These are phyloP conservation scores for Hassar affinis DNA, from an alignment of 2,113 vertebrate species.

Conservation along the genomic window DNA sequence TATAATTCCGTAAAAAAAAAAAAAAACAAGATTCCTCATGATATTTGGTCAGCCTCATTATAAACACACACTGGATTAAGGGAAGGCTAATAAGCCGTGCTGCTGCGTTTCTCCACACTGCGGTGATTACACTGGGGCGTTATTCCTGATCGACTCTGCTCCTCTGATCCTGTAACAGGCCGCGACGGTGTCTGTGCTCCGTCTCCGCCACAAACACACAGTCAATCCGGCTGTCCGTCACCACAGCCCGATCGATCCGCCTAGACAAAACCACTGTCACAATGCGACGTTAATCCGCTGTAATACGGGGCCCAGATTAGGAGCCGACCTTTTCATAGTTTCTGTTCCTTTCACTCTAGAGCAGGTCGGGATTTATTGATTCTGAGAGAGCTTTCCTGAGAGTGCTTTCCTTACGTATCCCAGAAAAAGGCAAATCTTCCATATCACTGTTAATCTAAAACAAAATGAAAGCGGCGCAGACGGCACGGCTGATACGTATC, in stretches of 20 bases:
- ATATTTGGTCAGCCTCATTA: background rate
- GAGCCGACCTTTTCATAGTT: slow-evolving; percentile 40
- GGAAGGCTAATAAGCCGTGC: background rate
- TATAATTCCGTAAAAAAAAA: too few species aligned
- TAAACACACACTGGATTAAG: background rate
- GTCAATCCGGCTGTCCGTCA: slow-evolving; percentile 23
- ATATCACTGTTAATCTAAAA: slow-evolving; percentile 43
- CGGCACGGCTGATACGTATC: slow-evolving; percentile 38
- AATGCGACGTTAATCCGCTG: slow-evolving; percentile 50
- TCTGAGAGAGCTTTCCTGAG: slow-evolving; percentile 34
- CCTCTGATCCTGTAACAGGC: slow-evolving; percentile 13
- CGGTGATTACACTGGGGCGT: background rate
- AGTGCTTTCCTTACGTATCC: slow-evolving; percentile 32
- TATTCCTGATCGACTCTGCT: background rate
- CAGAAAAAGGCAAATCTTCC: slow-evolving; percentile 45
- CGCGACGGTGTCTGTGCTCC: background rate
- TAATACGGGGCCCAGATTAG: slow-evolving; percentile 42
- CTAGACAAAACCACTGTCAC: slow-evolving; percentile 23
- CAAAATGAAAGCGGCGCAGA: slow-evolving; percentile 45
- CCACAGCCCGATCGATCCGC: slow-evolving; percentile 34
- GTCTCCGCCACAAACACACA: background rate
- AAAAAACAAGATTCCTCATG: background rate
- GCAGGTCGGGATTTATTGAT: slow-evolving; percentile 48
- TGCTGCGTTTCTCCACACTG: background rate
- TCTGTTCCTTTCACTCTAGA: slow-evolving; percentile 39